Conservation (phyloP, 2,888 invertebrate genomes). For the Anthoptus insignis region DNA sequence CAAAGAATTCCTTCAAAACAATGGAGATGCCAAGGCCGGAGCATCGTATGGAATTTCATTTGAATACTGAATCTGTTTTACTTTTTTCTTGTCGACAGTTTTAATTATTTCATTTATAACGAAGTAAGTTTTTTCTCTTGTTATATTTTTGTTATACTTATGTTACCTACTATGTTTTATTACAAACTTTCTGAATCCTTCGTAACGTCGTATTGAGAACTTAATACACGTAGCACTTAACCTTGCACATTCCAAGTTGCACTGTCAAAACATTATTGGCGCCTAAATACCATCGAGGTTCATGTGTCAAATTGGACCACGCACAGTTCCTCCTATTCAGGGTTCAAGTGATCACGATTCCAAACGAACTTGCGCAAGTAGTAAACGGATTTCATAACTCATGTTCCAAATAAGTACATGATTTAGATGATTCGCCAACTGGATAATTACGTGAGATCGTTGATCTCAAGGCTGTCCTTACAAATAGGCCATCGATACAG, state of each 20-base stretch:
- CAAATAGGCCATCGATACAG: conserved; percentile 13
- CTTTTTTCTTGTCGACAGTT: background rate
- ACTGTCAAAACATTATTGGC: conserved; percentile 30
- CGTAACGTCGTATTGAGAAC: conserved; percentile 1
- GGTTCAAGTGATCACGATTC: conserved; percentile 57
- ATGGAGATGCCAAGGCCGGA: conserved; percentile 40
- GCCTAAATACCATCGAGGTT: conserved; percentile 28
- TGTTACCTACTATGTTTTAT: conserved; percentile 9
- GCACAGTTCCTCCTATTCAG: conserved; percentile 56
- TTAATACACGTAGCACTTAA: conserved; percentile 17
- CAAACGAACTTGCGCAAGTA: conserved; percentile 50
- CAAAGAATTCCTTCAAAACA: conserved; percentile 40
- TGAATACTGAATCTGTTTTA: conserved; percentile 7
- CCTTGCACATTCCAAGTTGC: conserved; percentile 23
- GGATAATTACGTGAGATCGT: conserved; percentile 31
- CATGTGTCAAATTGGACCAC: conserved; percentile 48
- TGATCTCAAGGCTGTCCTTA: conserved; percentile 28
- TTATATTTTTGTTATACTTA: too few relatives aligned
- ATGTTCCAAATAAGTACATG: conserved; percentile 39
- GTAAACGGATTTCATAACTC: conserved; percentile 40
- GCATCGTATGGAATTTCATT: conserved; percentile 31
- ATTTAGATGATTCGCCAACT: conserved; percentile 38
- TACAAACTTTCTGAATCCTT: conserved; percentile 2
- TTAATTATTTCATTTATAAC: background rate
- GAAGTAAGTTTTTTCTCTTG: background rate